These are phyloP conservation scores for Trichogramma pretiosum DNA, from an alignment of 1,140 invertebrate species.

Conservation along the genomic window DNA sequence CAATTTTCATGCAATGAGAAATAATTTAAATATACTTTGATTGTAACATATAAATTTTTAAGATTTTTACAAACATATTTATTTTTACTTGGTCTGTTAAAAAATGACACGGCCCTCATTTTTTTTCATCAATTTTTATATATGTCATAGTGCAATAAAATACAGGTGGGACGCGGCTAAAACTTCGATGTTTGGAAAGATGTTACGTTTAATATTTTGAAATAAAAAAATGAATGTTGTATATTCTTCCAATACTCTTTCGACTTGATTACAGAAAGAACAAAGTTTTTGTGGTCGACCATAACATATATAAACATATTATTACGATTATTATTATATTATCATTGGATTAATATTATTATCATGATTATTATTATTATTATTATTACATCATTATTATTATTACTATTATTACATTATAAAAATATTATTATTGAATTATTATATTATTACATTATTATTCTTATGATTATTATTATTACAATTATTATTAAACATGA, in stretches of 20 bases:
- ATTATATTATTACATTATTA: slow-evolving; percentile 26
- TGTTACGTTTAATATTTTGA: slow-evolving; percentile 6
- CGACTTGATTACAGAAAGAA: slow-evolving; percentile 2
- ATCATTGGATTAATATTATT: slow-evolving; percentile 18
- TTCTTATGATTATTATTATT: slow-evolving; percentile 20
- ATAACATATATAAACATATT: slow-evolving; percentile 26
- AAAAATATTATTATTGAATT: slow-evolving; percentile 26
- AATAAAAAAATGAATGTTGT: no score
- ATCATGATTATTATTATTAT: slow-evolving; percentile 16
- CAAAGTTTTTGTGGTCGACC: slow-evolving; percentile 28
- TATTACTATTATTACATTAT: slow-evolving; percentile 24
- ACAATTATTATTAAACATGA: slow-evolving; percentile 19
- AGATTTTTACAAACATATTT: no score
- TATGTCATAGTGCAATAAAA: no score
- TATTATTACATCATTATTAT: slow-evolving; percentile 20
- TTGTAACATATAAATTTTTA: no score
- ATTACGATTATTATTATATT: slow-evolving; percentile 22
- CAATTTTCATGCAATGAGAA: background rate
- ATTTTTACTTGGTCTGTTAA: no score
- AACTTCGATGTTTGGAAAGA: no score
- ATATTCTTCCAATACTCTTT: slow-evolving; percentile 15
- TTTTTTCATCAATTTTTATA: no score
- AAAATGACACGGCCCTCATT: no score
- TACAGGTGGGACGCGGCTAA: no score
- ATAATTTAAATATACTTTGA: no score